Evolutionary conservation across 2,113 vertebrate species (phyloP), one percentile per base, ranked within the genome.

Genomic region (Lipophrys pholis): DNA sequence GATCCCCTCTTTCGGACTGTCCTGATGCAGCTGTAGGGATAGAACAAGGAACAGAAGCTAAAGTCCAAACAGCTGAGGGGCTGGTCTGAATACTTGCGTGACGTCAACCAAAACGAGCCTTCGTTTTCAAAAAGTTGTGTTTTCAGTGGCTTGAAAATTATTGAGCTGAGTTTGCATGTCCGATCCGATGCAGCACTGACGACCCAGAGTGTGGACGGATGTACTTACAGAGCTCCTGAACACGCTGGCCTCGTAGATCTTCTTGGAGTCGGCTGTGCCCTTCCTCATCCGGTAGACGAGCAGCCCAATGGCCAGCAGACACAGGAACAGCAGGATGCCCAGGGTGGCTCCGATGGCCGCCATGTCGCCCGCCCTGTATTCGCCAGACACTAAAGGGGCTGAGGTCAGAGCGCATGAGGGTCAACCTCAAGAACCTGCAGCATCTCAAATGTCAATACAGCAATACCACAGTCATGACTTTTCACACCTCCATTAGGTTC

Each of bases 331-430:
- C 36, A 95, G 72, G 3, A 85, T 81, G 5, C 91, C 95, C 64
- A 97, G 83, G 0, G 79, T 85, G 0, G 87, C 95, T 0, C 96
- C 95, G 0, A 96, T 43, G 3, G 90, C 67, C 1, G 78, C 93
- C 94, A 97, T 96, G n/a, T 95, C 93, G 39, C 11, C 65, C 1
- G 46, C 2, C 6, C 75, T 55, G 11, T 69, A 91, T 1, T 8
- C 49, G 4, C 87, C 89, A 3, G 17, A 7, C 21, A n/a, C 66
- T 90, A 63, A 36, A 81, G 11, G 14, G 15, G 61, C 51, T 61
- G 61, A 67, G 1, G n/a, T 38, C 12, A 73, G 1, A 8, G 0
- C 30, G 36, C 12, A 42, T 11, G 60, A 30, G 14, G 7, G 10
- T 40, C 16, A 12, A 43, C n/a, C 0, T 48, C n/a, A 69, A 58